Conservation (phyloP, 2,113 vertebrate genomes). For the Cyanoderma ruficeps region DNA sequence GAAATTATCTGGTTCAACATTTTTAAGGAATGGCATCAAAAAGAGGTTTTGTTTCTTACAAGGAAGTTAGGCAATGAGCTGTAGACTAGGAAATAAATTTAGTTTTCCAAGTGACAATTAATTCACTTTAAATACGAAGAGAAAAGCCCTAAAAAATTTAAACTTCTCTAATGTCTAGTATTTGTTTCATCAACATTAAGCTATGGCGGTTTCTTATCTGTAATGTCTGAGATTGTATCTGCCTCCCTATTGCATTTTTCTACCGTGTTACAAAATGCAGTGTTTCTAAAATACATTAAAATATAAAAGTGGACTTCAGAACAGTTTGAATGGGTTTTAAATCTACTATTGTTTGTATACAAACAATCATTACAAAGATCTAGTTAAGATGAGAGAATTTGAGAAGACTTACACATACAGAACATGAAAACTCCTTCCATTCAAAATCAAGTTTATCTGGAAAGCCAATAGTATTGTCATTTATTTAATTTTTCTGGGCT, state of each 20-base stretch:
- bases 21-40: not conserved
- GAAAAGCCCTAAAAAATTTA: not conserved
- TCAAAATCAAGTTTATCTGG: not conserved
- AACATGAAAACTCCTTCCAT: not conserved
- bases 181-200: not conserved
- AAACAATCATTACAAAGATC: not conserved
- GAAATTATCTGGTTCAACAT: not conserved
- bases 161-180: not conserved
- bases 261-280: not conserved
- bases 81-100: not conserved
- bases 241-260: not conserved
- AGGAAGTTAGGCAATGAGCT: not conserved
- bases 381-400: not conserved
- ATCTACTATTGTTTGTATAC: not conserved
- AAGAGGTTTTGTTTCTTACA: not conserved
- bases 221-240: not conserved
- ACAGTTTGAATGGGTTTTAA: not conserved
- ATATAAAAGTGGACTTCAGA: not conserved
- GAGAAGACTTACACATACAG: not conserved
- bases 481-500: not conserved
- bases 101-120: not conserved
- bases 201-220: not conserved
- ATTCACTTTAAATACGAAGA: not conserved
- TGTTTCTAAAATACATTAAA: not conserved
- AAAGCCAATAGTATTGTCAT: not conserved